Percentiles rank a stretch among this genome's conserved stretches.
These are phyloP conservation scores for Xyliphius kryptos DNA, from an alignment of 2,113 vertebrate species.

Conservation along the genomic window DNA sequence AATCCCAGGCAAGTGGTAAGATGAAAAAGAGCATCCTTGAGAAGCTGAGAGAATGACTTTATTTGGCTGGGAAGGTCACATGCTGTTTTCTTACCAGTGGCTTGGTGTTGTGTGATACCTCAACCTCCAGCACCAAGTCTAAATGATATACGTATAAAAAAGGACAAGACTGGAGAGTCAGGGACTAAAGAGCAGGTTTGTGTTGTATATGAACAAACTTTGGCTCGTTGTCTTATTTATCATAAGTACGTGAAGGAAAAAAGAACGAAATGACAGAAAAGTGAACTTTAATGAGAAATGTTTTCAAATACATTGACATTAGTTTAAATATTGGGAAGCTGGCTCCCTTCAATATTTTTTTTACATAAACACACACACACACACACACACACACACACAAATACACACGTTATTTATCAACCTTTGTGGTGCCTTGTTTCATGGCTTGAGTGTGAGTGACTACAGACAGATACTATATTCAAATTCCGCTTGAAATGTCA, in stretches of 20 bases:
- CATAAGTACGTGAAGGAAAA: background rate
- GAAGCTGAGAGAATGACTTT: conserved; percentile 29
- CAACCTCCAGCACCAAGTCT: conserved; percentile 31
- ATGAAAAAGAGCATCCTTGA: background rate
- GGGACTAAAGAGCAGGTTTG: too few relatives aligned
- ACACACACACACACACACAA: too few relatives aligned
- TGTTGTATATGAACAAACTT: too few relatives aligned
- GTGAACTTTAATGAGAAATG: too few relatives aligned
- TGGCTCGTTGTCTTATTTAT: too few relatives aligned
- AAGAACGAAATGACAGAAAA: conserved; percentile 17
- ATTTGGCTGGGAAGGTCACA: conserved; percentile 38
- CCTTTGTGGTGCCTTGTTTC: conserved; percentile 69
- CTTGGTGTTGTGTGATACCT: conserved; percentile 30
- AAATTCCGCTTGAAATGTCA: too few relatives aligned
- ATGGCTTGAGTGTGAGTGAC: conserved; percentile 29
- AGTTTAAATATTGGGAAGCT: conserved; percentile 81
- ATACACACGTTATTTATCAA: conserved; percentile 98
- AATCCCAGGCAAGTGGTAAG: conserved; percentile 94
- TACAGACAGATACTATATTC: conserved; percentile 13
- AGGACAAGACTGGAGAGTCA: too few relatives aligned
- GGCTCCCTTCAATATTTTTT: conserved; percentile 92
- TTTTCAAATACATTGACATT: conserved; percentile 32
- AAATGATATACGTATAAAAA: too few relatives aligned
- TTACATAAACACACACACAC: too few relatives aligned
- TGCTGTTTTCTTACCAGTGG: conserved; percentile 23